Percentiles rank a stretch among this genome's conserved stretches.
Evolutionary conservation across 2,888 invertebrate genomes (phyloP).

Genomic region (Opisthograptis luteolata): DNA sequence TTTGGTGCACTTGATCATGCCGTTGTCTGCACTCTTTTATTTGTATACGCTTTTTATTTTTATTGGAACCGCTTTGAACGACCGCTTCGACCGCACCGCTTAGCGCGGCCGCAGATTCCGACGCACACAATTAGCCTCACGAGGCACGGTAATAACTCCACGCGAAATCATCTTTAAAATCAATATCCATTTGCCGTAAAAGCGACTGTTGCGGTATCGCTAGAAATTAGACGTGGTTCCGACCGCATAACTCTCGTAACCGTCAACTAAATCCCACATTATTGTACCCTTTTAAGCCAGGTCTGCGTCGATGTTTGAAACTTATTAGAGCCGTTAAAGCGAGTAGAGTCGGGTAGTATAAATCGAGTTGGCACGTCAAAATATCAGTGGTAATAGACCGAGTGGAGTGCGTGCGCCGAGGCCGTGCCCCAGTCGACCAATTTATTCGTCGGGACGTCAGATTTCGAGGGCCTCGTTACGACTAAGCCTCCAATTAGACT

Average conservation of each 20-base stretch:
- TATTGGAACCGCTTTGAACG: conserved; percentile 66
- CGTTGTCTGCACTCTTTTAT: conserved; percentile 73
- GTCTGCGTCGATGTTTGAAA: conserved; percentile 52
- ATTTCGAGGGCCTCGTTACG: conserved; percentile 85
- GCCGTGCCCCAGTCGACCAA: conserved; percentile 70
- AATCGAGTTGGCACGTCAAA: conserved; percentile 71
- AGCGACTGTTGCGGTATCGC: conserved; percentile 40
- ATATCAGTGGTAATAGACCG: conserved; percentile 69
- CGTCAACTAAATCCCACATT: conserved; percentile 49
- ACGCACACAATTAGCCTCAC: conserved; percentile 50
- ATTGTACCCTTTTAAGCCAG: conserved; percentile 49
- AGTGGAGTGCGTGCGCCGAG: conserved; percentile 65
- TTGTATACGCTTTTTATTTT: conserved; percentile 65
- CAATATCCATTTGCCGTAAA: conserved; percentile 58
- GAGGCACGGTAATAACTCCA: conserved; percentile 45
- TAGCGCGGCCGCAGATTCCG: conserved; percentile 60
- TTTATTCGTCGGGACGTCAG: conserved; percentile 83
- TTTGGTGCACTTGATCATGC: conserved; percentile 79
- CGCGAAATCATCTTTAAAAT: conserved; percentile 57
- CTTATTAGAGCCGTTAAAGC: conserved; percentile 63
- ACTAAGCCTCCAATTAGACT: conserved; percentile 86
- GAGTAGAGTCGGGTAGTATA: conserved; percentile 49
- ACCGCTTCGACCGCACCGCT: conserved; percentile 70
- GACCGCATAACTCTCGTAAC: conserved; percentile 47
- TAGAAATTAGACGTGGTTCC: conserved; percentile 37